Percentiles rank a stretch among this genome's conserved stretches.
phyloP scores from a whole-genome alignment of 2,113 vertebrate species.

The Chrysemys picta region DNA sequence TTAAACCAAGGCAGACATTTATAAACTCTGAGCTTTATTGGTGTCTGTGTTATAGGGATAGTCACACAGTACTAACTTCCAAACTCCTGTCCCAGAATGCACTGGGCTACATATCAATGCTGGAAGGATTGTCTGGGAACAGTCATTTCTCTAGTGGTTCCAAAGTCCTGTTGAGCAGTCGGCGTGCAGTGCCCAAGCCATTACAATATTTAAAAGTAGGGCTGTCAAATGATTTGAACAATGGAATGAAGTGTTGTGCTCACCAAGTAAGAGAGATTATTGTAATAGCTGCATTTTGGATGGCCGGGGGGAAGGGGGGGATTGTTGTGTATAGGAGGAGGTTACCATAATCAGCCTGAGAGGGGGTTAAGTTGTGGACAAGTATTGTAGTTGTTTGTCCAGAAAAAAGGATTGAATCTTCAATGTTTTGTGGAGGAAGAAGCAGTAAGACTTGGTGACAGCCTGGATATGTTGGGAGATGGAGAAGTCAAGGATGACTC shows the following conservation, averaged over 20 bases:
- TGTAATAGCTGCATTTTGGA: background rate
- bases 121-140: background rate
- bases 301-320: background rate
- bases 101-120: background rate
- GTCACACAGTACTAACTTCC: background rate
- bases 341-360: background rate
- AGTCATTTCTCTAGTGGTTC: background rate
- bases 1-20: fast-evolving
- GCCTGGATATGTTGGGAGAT: background rate
- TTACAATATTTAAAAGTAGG: background rate
- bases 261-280: background rate
- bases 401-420: background rate
- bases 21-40: background rate
- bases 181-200: background rate
- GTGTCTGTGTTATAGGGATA: background rate
- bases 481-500: background rate
- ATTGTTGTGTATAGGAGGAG: background rate
- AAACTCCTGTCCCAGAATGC: background rate
- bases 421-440: background rate
- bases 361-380: background rate
- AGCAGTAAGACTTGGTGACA: background rate
- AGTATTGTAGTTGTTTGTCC: background rate
- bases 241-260: background rate
- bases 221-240: background rate
- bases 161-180: background rate